Conservation (phyloP, 2,888 invertebrate species). For the Petrolisthes manimaculis region DNA sequence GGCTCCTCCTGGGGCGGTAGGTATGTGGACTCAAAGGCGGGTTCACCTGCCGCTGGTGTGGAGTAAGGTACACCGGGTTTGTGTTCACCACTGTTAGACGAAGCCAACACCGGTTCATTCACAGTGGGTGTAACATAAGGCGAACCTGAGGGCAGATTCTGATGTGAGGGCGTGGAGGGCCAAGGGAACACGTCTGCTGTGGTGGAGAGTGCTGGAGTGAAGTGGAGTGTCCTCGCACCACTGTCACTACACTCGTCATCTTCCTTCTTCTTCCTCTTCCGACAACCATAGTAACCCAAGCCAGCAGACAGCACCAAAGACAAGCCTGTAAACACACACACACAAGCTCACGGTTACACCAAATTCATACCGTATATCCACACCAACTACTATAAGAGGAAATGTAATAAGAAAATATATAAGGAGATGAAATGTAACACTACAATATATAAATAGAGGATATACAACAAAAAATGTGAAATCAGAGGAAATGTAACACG, state of each 20-base stretch:
- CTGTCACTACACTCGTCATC: slow-evolving; percentile 40
- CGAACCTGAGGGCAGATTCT: slow-evolving; percentile 29
- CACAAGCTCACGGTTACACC: not conserved
- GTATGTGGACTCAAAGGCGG: not conserved
- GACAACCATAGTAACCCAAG: slow-evolving; percentile 37
- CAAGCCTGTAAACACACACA: slow-evolving; percentile 5
- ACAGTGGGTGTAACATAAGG: slow-evolving; percentile 25
- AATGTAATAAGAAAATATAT: too few species aligned
- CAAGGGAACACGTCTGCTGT: slow-evolving; percentile 46
- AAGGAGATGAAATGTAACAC: too few species aligned
- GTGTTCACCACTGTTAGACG: not conserved
- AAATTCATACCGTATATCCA: too few species aligned
- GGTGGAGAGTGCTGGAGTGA: slow-evolving; percentile 40
- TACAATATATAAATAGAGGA: too few species aligned
- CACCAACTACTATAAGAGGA: too few species aligned
- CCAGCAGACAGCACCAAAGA: slow-evolving; percentile 29
- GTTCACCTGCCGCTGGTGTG: slow-evolving; percentile 4
- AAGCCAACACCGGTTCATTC: not conserved
- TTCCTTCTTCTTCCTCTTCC: slow-evolving; percentile 46
- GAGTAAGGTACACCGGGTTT: not conserved
- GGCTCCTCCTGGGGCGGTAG: not conserved
- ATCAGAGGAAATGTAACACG: too few species aligned
- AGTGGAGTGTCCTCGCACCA: slow-evolving; percentile 26
- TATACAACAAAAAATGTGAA: too few species aligned
- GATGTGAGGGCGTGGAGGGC: slow-evolving; percentile 45